These are phyloP conservation scores for Choristoneura rosaceana DNA, from an alignment of 2,888 invertebrate genomes.

Conservation along the genomic window DNA sequence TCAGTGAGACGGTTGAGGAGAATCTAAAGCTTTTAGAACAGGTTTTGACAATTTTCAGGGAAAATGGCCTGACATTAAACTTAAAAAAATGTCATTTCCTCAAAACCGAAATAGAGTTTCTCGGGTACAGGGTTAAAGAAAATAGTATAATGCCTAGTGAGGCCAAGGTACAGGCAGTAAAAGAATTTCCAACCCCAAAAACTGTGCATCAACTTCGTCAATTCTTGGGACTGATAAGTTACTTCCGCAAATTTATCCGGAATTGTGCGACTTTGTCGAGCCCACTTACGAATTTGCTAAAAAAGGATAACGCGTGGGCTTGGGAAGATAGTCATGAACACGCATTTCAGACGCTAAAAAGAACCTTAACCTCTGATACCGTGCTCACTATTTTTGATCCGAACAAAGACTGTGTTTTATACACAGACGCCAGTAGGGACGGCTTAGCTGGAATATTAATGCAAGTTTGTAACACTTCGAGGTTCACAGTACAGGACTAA, in stretches of 20 bases:
- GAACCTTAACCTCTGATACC: slow-evolving; percentile 10
- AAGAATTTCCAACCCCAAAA: slow-evolving; percentile 11
- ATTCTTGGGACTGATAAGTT: slow-evolving; percentile 50
- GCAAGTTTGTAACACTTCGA: too few species aligned
- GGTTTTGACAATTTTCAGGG: too few species aligned
- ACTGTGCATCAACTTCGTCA: slow-evolving; percentile 49
- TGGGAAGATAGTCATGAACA: slow-evolving; percentile 45
- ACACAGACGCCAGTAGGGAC: slow-evolving; percentile 43
- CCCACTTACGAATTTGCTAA: slow-evolving; percentile 47
- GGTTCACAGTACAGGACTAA: too few species aligned
- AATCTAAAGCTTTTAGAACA: too few species aligned
- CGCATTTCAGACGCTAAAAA: slow-evolving; percentile 26
- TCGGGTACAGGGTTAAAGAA: too few species aligned
- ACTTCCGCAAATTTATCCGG: slow-evolving; percentile 45
- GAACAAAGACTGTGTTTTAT: too few species aligned
- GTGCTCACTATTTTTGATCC: slow-evolving; percentile 39
- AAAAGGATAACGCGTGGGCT: slow-evolving; percentile 48
- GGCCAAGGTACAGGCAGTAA: too few species aligned
- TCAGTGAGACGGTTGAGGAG: too few species aligned
- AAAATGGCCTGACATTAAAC: too few species aligned
- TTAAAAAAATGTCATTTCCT: too few species aligned
- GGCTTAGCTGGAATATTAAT: slow-evolving; percentile 39
- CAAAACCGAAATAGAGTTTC: too few species aligned
- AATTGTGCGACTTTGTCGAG: slow-evolving; percentile 48
- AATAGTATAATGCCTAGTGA: too few species aligned